A percentile compares a stretch with the other conserved stretches of the same genome.
phyloP scores from a whole-genome alignment of 2,113 vertebrate species.

The Neopipo cinnamomea region DNA sequence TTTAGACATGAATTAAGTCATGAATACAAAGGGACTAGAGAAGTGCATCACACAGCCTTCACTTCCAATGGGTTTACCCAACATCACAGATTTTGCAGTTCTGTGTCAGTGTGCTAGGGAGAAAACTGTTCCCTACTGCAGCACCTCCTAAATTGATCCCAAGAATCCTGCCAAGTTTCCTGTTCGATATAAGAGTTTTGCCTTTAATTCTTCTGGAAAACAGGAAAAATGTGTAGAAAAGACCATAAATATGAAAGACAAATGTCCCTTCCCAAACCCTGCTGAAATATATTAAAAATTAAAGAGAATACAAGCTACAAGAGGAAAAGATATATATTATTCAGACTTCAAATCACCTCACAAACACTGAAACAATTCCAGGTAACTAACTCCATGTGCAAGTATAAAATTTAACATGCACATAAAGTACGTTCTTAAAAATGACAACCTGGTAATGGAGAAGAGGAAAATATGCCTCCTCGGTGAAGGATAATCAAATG shows the following conservation, averaged over 20 bases:
- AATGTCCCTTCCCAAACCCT: neutral
- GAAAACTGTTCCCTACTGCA: neutral
- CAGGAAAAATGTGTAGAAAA: neutral
- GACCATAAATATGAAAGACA: neutral
- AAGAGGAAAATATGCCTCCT: conserved; percentile 6
- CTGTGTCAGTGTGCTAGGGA: neutral
- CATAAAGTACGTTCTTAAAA: conserved; percentile 27
- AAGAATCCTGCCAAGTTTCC: neutral
- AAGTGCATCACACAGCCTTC: neutral
- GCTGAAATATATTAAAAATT: conserved; percentile 5
- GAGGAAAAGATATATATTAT: neutral
- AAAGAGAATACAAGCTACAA: neutral
- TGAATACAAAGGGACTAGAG: neutral
- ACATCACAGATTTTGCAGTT: neutral
- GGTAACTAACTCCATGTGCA: neutral
- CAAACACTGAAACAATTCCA: conserved; percentile 19
- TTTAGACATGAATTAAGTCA: neutral
- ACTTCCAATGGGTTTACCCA: neutral
- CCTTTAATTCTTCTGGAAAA: neutral
- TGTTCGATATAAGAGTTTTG: neutral
- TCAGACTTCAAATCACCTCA: neutral
- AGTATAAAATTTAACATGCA: conserved; percentile 26
- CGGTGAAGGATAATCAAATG: neutral
- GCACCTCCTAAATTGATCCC: rapidly evolving
- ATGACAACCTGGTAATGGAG: neutral